Base-by-base conservation (phyloP, 2,113 vertebrate species). In the Cacatua alba region DNA sequence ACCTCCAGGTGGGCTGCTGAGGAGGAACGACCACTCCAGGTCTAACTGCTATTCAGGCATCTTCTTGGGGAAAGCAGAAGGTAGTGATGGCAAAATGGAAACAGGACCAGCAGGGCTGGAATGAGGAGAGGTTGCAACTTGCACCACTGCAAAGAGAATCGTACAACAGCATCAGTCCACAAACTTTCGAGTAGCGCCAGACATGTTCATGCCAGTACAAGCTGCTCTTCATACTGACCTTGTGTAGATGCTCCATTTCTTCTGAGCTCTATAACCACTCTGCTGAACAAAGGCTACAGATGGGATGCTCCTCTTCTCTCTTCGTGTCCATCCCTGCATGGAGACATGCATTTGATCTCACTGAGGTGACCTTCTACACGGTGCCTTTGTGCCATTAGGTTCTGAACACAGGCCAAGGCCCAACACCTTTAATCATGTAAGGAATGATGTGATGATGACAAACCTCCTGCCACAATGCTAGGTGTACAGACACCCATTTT, bases 311-410 rank as follows among this genome's bases (percentile, higher is more conserved):
- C 25, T 69, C 16, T 31, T 4, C 37, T 37, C 29, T 69, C 53
- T 39, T 82, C 0, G 7, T 77, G 43, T 33, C 60, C 10, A 1
- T 43, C 25, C 46, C 14, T 46, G 5, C 35, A 13, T 1, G 1
- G 8, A 59, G 28, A 31, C 43, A 15, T 6, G 5, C 13, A 15
- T 43, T 10, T 37, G 9, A 10, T 48, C 19, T 63, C 72, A 31
- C 48, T 25, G 46, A 68, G 48, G 21, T 81, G 82, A 51, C 1
- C 1, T 85, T 23, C 39, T 28, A 3, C 20, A 2, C 0, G 2
- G 26, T 77, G 43, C 59, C 7, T 67, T 77, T 48, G 20, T 82
- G 62, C 26, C 43, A 7, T 26, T 10, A 5, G 28, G 14, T 60
- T 90, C 79, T 83, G 68, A 72, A 7, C 26, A 24, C 16, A 3